These are phyloP conservation scores for Morpho helenor DNA, from an alignment of 2,888 invertebrate genomes.

Conservation along the genomic window DNA sequence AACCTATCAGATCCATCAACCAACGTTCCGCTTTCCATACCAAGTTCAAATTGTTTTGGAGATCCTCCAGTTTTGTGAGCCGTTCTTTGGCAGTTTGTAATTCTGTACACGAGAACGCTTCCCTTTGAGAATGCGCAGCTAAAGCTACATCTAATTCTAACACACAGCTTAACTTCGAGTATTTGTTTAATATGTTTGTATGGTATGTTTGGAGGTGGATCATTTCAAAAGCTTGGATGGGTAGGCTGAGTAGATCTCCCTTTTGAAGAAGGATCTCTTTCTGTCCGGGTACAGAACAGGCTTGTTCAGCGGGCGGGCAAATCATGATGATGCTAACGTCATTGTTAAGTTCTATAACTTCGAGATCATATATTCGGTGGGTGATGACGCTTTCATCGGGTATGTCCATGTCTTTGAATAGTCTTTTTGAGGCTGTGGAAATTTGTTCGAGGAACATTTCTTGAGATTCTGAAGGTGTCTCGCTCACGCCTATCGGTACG, in stretches of 20 bases:
- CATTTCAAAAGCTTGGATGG: conserved; percentile 96
- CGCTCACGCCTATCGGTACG: conserved; percentile 49
- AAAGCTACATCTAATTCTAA: conserved; percentile 94
- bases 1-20: conserved; percentile 97
- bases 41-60: conserved; percentile 90
- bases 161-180: conserved; percentile 95
- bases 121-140: conserved; percentile 95
- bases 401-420: conserved; percentile 91
- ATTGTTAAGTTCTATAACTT: conserved; percentile 94
- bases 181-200: conserved; percentile 91
- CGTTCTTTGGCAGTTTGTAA: conserved; percentile 92
- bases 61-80: conserved; percentile 88
- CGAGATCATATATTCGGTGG: conserved; percentile 94
- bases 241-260: conserved; percentile 91
- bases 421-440: conserved; percentile 84
- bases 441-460: conserved; percentile 88
- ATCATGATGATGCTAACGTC: conserved; percentile 96
- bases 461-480: conserved; percentile 86
- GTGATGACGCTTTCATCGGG: conserved; percentile 82
- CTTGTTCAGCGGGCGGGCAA: conserved; percentile 94
- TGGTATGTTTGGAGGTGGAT: conserved; percentile 97
- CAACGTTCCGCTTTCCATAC: conserved; percentile 97
- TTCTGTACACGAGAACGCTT: conserved; percentile 96
- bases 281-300: conserved; percentile 94
- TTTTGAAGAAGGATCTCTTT: conserved; percentile 91